phyloP scores from a whole-genome alignment of 2,797 vertebrate genomes.

The Helostoma temminkii region DNA sequence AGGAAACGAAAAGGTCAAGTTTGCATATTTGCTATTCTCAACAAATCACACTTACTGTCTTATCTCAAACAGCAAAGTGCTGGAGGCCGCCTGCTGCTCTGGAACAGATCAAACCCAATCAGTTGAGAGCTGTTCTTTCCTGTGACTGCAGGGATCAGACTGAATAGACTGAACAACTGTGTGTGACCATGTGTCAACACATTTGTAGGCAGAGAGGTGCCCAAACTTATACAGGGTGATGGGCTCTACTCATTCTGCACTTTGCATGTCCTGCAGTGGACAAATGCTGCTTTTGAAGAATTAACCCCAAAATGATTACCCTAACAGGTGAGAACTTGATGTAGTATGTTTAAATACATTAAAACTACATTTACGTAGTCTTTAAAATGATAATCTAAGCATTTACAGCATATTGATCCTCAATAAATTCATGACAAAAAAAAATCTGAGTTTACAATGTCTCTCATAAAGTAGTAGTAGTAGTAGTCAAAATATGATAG shows the following conservation, averaged over 20 bases:
- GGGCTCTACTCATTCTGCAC: neutral
- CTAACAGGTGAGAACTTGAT: neutral
- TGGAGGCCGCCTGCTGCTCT: conserved; percentile 40
- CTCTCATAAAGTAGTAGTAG: conserved; percentile 17
- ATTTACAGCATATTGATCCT: conserved; percentile 10
- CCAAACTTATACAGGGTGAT: conserved; percentile 1
- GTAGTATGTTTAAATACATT: conserved; percentile 12
- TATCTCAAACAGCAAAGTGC: conserved; percentile 9
- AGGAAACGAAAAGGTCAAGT: conserved; percentile 75
- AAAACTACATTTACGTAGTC: no score
- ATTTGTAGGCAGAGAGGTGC: neutral
- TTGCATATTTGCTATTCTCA: conserved; percentile 64
- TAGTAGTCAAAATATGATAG: conserved; percentile 20
- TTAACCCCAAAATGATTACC: conserved; percentile 26
- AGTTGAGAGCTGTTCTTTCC: conserved; percentile 21
- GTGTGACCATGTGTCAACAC: conserved; percentile 40
- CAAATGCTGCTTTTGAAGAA: conserved; percentile 20
- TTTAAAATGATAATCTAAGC: neutral
- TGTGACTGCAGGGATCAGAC: conserved; percentile 24
- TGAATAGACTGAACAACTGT: conserved; percentile 20
- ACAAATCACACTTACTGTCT: conserved; percentile 32
- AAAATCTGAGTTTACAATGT: conserved; percentile 13
- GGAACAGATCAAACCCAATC: conserved; percentile 60
- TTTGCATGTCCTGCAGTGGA: neutral
- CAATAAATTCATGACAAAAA: conserved; percentile 2